Base-by-base conservation (phyloP, 2,888 invertebrate genomes). In the Metacarcinus magister region DNA sequence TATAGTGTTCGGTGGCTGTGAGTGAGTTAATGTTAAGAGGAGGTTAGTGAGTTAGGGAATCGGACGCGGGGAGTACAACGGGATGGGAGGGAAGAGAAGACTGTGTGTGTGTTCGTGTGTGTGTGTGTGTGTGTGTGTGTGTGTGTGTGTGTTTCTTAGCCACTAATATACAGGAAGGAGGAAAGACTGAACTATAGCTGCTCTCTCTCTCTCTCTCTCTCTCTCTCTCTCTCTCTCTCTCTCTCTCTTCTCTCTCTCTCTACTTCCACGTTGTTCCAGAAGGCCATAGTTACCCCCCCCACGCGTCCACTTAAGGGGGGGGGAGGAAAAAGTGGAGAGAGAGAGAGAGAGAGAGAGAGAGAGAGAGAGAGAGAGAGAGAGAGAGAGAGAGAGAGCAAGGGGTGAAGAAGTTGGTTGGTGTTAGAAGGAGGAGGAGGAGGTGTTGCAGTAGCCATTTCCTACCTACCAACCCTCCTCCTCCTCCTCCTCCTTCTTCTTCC, bases 81-180 rank as follows among this genome's bases (percentile, higher is more conserved):
- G 82, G 82, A 32, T 8, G 10, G 82, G 13, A 28, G 5, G 82
- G 13, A 13, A 28, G 32, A 32, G 82, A 32, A 82, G 7, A 5
- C 7, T n/a, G n/a, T n/a, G n/a, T n/a, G 32, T 2, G 82, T 28
- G 82, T 8, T 82, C 32, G 82, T 32, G 2, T 28, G 82, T 13
- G 10, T 7, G n/a, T 67, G 67, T 19, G 23, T 82, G 75, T n/a
- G 28, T 28, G 75, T 3, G 28, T 75, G 75, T 7, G 32, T 28
- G 82, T n/a, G 32, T 13, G 19, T 67, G 82, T n/a, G 28, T 32
- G 8, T 82, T 28, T 82, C 82, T 82, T 10, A 28, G 32, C 82
- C 32, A 82, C 82, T 32, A 82, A 32, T 82, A 82, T 32, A 82
- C 82, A 82, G 82, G 82, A 82, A 82, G 82, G 32, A 82, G 82